These are phyloP conservation scores for Tortricodes alternella DNA, from an alignment of 2,888 invertebrate species.

Conservation along the genomic window DNA sequence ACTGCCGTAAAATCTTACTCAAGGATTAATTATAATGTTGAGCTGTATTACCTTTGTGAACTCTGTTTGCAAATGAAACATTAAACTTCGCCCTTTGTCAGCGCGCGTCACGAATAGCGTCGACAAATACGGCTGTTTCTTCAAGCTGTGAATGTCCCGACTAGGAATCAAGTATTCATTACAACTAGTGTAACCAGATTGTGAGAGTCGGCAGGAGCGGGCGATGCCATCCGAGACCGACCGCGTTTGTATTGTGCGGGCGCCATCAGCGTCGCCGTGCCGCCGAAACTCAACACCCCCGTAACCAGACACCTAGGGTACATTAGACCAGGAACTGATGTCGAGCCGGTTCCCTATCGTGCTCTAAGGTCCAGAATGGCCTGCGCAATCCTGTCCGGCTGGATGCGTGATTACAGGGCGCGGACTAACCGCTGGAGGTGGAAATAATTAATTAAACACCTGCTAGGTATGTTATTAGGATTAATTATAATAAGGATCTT, in stretches of 20 bases:
- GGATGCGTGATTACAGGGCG: conserved; percentile 48
- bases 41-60: conserved; percentile 17
- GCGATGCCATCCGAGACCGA: conserved; percentile 25
- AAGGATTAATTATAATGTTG: not conserved
- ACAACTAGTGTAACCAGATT: conserved; percentile 56
- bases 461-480: conserved; percentile 40
- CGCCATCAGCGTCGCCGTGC: conserved; percentile 42
- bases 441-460: conserved; percentile 59
- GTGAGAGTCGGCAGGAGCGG: conserved; percentile 33
- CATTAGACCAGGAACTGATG: conserved; percentile 29
- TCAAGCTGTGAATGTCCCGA: conserved; percentile 17
- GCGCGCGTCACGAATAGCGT: conserved; percentile 9
- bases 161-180: conserved; percentile 48
- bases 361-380: conserved; percentile 33
- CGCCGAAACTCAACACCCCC: conserved; percentile 64
- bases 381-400: conserved; percentile 43
- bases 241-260: conserved; percentile 53
- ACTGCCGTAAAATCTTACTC: conserved; percentile 1
- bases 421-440: conserved; percentile 35
- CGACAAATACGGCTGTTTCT: conserved; percentile 16
- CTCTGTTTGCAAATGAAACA: conserved; percentile 17
- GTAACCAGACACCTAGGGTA: conserved; percentile 55
- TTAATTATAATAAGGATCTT: conserved; percentile 44
- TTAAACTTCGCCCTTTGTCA: conserved; percentile 19
- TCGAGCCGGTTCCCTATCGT: conserved; percentile 28